Evolutionary conservation across 2,888 invertebrate genomes (phyloP).

Genomic region (Erynnis tages): DNA sequence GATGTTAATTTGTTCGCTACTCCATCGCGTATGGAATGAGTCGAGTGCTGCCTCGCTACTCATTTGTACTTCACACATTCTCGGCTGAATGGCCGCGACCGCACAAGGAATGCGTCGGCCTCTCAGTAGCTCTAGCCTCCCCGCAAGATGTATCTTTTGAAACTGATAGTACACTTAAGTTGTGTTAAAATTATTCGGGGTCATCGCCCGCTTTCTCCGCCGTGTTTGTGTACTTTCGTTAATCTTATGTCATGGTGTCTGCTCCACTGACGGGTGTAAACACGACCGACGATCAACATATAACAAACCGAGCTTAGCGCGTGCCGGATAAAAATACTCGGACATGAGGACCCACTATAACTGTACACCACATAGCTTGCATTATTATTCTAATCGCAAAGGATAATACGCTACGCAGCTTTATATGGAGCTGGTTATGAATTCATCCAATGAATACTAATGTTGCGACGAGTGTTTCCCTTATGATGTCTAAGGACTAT

Average conservation of each 20-base stretch:
- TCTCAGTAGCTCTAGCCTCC: conserved; percentile 33
- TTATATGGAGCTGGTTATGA: conserved; percentile 53
- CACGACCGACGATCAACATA: conserved; percentile 39
- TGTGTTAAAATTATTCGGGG: conserved; percentile 40
- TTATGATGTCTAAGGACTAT: conserved; percentile 32
- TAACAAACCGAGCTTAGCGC: conserved; percentile 5
- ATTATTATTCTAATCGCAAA: conserved; percentile 48
- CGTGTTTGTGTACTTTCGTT: conserved; percentile 49
- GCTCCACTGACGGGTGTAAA: conserved; percentile 35
- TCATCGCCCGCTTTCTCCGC: conserved; percentile 67
- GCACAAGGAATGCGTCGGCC: conserved; percentile 45
- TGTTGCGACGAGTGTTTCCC: conserved; percentile 39
- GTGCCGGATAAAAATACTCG: conserved; percentile 8
- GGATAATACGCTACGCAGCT: conserved; percentile 43
- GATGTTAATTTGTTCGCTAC: conserved; percentile 61
- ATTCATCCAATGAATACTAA: conserved; percentile 49
- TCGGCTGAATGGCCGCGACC: conserved; percentile 51
- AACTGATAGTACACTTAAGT: conserved; percentile 33
- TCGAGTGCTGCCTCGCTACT: conserved; percentile 37
- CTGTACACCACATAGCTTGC: conserved; percentile 44
- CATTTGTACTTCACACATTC: conserved; percentile 55
- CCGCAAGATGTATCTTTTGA: conserved; percentile 47
- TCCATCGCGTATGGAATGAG: conserved; percentile 56
- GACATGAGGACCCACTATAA: conserved; percentile 34
- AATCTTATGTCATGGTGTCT: conserved; percentile 56